Evolutionary conservation across 2,888 invertebrate genomes (phyloP), one percentile per base, ranked within the genome.

Genomic region (Fabriciana adippe): DNA sequence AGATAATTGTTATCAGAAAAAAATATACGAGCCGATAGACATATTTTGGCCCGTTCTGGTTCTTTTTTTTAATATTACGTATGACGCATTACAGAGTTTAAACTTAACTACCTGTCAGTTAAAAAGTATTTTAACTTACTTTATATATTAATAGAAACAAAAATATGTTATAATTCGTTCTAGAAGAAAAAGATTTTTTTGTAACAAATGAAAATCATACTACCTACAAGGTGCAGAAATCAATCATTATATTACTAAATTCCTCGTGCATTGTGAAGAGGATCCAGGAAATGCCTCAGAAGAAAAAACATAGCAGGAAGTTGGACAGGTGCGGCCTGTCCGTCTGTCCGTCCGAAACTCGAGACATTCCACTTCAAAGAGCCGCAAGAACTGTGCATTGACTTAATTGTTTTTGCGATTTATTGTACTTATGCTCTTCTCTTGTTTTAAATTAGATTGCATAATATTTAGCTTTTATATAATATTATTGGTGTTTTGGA

Each of bases 251-350:
- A 16, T 55, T 63, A 59, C 60, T 45, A 48, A 65, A 65, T 62
- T 59, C 59, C 59, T 6, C n/a, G n/a, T 59, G 26, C 47, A 47
- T 47, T 48, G 47, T 63, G 64, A 64, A 66, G 74, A 71, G 73
- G 73, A 77, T 81, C 76, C 87, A 87, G 88, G 89, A 89, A 88
- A 86, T 79, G 79, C 72, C 76, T 61, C 65, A 60, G 75, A 69
- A 65, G 76, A 79, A 78, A 84, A 86, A 84, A 84, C 71, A 65
- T 75, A 72, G 68, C 80, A 86, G 89, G 89, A 88, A 86, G 82
- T 80, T 68, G 63, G 74, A 82, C 90, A 89, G 90, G 89, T 89
- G 90, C 81, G 76, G 68, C 74, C 72, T 75, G 81, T 81, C 80
- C 77, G 79, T 78, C 80, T 72, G 79, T 79, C 78, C 74, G 80